These are phyloP conservation scores for Baccha elongata DNA, from an alignment of 2,888 invertebrate species.

Conservation along the genomic window DNA sequence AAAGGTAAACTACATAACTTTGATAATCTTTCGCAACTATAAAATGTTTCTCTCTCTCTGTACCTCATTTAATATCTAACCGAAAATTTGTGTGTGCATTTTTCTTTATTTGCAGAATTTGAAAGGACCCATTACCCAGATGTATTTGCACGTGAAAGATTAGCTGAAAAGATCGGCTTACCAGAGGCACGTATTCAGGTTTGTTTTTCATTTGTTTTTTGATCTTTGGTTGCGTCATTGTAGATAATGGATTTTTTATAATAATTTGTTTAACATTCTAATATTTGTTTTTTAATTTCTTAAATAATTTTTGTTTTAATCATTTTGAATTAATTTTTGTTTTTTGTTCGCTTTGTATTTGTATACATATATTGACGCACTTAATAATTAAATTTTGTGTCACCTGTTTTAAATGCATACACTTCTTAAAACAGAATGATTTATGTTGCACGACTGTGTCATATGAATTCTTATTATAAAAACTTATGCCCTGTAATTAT, in stretches of 20 bases:
- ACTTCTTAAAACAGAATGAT: too few species aligned
- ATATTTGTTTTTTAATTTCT: conserved; percentile 1
- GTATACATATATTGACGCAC: too few species aligned
- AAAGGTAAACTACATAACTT: conserved; percentile 95
- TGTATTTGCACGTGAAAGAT: conserved; percentile 96
- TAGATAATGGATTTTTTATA: conserved; percentile 13
- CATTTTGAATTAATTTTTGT: not conserved
- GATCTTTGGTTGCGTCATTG: conserved; percentile 75
- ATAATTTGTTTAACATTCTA: conserved; percentile 12
- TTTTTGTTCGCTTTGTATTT: too few species aligned
- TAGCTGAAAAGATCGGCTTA: conserved; percentile 98
- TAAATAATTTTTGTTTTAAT: not conserved
- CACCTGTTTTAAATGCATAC: too few species aligned
- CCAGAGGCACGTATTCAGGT: conserved; percentile 99
- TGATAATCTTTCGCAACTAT: too few species aligned
- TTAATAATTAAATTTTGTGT: too few species aligned
- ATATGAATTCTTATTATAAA: too few species aligned
- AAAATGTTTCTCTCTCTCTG: too few species aligned
- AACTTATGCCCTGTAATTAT: too few species aligned
- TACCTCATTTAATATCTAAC: too few species aligned
- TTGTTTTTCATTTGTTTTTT: conserved; percentile 86
- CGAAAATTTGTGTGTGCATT: too few species aligned
- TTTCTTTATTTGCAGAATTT: conserved; percentile 87
- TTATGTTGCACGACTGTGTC: too few species aligned
- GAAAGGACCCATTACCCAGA: conserved; percentile 98